A percentile compares a stretch with the other conserved stretches of the same genome.
These are phyloP conservation scores for Neocrepidodera transversa DNA, from an alignment of 2,888 invertebrate genomes.

Conservation along the genomic window DNA sequence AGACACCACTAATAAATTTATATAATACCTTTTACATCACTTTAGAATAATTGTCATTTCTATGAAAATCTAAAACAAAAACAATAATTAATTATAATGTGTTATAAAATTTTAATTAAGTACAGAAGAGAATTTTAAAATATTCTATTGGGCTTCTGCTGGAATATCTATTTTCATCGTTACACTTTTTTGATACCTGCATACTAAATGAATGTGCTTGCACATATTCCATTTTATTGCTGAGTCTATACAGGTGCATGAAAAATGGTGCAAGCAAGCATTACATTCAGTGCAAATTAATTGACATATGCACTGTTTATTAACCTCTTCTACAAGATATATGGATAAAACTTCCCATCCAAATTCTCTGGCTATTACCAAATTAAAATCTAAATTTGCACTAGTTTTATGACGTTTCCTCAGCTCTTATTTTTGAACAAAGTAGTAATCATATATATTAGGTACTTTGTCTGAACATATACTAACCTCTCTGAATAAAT, in stretches of 20 bases:
- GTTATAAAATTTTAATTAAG: too few species aligned
- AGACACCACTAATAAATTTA: too few species aligned
- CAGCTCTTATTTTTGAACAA: constrained; percentile 27
- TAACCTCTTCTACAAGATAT: constrained; percentile 5
- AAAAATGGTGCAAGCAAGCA: constrained; percentile 29
- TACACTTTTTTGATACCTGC: constrained; percentile 4
- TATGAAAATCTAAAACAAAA: too few species aligned
- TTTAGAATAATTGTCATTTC: too few species aligned
- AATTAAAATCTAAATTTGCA: constrained; percentile 3
- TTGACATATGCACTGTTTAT: constrained; percentile 22
- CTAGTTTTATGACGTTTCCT: constrained; percentile 23
- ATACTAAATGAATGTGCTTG: constrained; percentile 29
- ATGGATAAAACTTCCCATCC: constrained; percentile 1
- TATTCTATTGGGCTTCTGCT: too few species aligned
- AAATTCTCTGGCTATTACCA: not conserved
- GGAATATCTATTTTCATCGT: too few species aligned
- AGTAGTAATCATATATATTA: too few species aligned
- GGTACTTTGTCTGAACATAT: too few species aligned
- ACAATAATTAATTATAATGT: too few species aligned
- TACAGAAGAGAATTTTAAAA: too few species aligned
- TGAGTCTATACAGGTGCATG: constrained; percentile 34
- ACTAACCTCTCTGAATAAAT: too few species aligned
- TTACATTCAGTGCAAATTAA: constrained; percentile 28
- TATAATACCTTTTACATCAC: too few species aligned
- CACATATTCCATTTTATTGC: constrained; percentile 32